Evolutionary conservation across 2,113 vertebrate species (phyloP).

Genomic region (Phaethornis superciliosus): DNA sequence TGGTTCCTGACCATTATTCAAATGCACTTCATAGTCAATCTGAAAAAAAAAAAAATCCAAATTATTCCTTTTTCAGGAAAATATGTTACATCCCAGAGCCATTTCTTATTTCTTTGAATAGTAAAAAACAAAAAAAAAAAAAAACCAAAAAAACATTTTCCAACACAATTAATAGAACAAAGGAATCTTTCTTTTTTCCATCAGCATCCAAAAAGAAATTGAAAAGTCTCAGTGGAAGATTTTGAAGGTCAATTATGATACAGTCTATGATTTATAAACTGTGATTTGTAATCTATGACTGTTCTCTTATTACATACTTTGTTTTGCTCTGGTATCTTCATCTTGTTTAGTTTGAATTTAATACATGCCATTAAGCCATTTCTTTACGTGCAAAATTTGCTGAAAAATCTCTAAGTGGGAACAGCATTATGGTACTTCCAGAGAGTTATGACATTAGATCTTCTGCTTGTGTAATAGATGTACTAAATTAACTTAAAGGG

Average conservation of each 20-base stretch:
- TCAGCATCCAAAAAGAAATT: conserved; percentile 5
- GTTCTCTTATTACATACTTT: not conserved
- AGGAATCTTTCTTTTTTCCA: not conserved
- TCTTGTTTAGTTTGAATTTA: not conserved
- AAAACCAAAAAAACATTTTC: not conserved
- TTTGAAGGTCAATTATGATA: not conserved
- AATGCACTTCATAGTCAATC: not conserved
- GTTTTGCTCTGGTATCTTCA: not conserved
- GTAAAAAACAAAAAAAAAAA: no score
- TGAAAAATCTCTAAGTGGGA: conserved; percentile 12
- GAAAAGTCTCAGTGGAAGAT: not conserved
- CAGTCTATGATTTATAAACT: not conserved
- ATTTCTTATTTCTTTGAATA: not conserved
- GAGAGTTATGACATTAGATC: not conserved
- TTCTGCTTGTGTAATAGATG: not conserved
- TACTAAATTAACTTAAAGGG: not conserved
- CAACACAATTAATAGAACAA: not conserved
- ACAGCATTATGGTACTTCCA: not conserved
- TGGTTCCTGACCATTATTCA: not conserved
- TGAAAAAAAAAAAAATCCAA: not conserved
- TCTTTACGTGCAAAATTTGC: not conserved
- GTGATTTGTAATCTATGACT: not conserved
- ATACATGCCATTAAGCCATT: not conserved
- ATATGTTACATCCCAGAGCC: not conserved
- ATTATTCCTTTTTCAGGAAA: conserved; percentile 23